A percentile compares a stretch with the other conserved stretches of the same genome.
Conservation (phyloP, 2,113 vertebrate species). For the Alexandromys fortis region DNA sequence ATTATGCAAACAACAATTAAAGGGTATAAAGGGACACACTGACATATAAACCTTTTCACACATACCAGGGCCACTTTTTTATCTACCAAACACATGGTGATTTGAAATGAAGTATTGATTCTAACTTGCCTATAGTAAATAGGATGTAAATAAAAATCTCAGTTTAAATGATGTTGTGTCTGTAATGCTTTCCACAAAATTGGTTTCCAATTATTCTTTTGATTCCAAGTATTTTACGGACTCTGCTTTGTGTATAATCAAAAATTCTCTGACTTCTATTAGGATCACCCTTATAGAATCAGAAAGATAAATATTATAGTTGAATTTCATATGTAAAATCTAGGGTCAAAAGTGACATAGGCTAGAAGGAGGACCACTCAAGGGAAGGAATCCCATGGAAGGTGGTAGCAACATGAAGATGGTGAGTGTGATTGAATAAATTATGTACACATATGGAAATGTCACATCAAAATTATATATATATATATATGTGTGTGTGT, state of each 20-base stretch:
- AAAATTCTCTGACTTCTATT: neutral
- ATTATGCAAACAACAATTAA: neutral
- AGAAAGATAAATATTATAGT: neutral
- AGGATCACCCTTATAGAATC: neutral
- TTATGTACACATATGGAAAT: neutral
- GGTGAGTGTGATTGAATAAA: neutral
- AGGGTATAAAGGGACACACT: neutral
- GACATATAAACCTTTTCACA: neutral
- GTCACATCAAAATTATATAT: neutral
- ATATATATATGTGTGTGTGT: neutral
- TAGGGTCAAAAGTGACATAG: neutral
- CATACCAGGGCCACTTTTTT: neutral
- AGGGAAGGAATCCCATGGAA: neutral
- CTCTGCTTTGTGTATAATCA: neutral
- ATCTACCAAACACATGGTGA: neutral
- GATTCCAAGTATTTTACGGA: neutral
- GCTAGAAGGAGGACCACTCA: neutral
- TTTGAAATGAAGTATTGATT: neutral
- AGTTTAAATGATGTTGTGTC: neutral
- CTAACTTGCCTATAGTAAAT: neutral
- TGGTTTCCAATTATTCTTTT: neutral
- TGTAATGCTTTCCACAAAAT: neutral
- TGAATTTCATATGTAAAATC: neutral
- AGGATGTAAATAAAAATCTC: neutral
- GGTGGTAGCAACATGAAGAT: neutral